Conservation (phyloP, 2,113 vertebrate species). For the Rhynchomys soricoides region DNA sequence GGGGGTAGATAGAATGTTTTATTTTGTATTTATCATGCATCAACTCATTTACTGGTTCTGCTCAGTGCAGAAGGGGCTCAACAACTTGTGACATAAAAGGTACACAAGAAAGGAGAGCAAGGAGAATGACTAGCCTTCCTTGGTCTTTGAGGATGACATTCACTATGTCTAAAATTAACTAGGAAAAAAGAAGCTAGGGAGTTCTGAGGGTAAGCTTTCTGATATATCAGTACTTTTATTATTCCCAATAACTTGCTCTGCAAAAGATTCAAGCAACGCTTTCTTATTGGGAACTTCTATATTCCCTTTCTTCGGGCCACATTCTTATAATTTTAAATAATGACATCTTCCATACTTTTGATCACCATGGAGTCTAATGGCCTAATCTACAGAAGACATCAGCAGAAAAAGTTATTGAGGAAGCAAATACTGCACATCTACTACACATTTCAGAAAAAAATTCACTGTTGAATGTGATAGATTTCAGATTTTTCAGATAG, state of each 20-base stretch:
- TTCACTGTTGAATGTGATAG: neutral
- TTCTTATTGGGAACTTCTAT: neutral
- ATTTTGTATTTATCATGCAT: neutral
- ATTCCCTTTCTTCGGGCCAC: neutral
- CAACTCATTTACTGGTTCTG: neutral
- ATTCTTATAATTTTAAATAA: neutral
- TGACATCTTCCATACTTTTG: neutral
- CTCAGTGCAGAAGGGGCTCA: neutral
- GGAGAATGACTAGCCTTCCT: neutral
- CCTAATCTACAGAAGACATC: neutral
- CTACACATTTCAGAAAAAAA: accelerated
- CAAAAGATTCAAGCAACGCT: neutral
- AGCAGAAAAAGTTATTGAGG: neutral
- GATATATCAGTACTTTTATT: neutral
- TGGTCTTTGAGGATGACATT: neutral
- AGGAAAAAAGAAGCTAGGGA: neutral
- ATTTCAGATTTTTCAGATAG: too few species aligned
- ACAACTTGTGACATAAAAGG: neutral
- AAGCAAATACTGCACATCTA: neutral
- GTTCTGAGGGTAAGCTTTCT: neutral
- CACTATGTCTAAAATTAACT: neutral
- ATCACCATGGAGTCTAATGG: neutral
- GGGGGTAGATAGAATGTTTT: neutral
- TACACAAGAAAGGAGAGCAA: neutral
- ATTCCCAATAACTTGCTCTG: neutral